Percentiles rank a stretch among this genome's conserved stretches.
Evolutionary conservation across 64 coral and sea anemone species (phyloP).

Genomic region (Pocillopora verrucosa): DNA sequence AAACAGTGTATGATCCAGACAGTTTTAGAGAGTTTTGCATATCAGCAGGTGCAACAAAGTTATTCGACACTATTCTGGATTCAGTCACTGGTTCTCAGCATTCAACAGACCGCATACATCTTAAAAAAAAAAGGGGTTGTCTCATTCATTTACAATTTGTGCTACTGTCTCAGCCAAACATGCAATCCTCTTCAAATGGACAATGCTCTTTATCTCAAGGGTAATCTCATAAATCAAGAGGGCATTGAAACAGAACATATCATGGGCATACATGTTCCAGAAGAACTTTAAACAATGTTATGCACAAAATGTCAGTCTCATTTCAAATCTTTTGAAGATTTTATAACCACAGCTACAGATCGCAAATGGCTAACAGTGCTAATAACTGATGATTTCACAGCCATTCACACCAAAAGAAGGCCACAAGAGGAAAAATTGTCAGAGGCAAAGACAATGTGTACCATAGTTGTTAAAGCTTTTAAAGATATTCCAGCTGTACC

Average conservation of each 20-base stretch:
- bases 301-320: conserved; percentile 11
- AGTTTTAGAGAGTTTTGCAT: conserved; percentile 42
- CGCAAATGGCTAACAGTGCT: conserved; percentile 47
- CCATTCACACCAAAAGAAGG: conserved; percentile 29
- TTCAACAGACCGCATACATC: conserved; percentile 3
- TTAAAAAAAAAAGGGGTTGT: conserved; percentile 44
- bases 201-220: conserved; percentile 20
- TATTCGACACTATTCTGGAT: conserved; percentile 33
- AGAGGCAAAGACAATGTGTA: conserved; percentile 51
- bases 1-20: conserved; percentile 16
- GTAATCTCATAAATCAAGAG: conserved; percentile 57
- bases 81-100: conserved; percentile 32
- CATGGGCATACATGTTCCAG: conserved; percentile 31
- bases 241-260: conserved; percentile 50
- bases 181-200: conserved; percentile 58
- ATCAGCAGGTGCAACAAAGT: conserved; percentile 22
- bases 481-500: conserved; percentile 48
- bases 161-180: conserved; percentile 37
- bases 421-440: conserved; percentile 10
- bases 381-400: conserved; percentile 51
- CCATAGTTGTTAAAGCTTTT: conserved; percentile 64
- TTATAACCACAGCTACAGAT: conserved; percentile 33
- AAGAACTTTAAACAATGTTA: conserved; percentile 23
- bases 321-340: conserved; percentile 27
- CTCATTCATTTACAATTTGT: conserved; percentile 55